Percentiles rank a stretch among this genome's conserved stretches.
These are phyloP conservation scores for Panzeria rudis DNA, from an alignment of 2,888 invertebrate species.

Conservation along the genomic window DNA sequence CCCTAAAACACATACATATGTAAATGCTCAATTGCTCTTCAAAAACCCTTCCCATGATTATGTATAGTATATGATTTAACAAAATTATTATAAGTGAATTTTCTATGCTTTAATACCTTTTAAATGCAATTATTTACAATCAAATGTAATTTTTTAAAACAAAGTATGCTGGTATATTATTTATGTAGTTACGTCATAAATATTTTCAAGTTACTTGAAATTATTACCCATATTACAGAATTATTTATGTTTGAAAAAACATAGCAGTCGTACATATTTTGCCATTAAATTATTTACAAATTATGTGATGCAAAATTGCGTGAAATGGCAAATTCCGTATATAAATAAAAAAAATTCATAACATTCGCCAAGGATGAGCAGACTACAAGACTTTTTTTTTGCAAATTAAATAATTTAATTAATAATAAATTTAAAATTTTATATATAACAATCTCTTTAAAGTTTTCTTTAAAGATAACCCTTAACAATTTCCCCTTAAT, in stretches of 20 bases:
- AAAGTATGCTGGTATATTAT: slow-evolving; percentile 30
- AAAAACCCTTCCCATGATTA: slow-evolving; percentile 36
- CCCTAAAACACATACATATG: not conserved
- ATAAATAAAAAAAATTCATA: too few relatives aligned
- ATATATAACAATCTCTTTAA: too few relatives aligned
- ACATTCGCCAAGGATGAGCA: too few relatives aligned
- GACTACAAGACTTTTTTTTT: too few relatives aligned
- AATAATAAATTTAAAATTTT: too few relatives aligned
- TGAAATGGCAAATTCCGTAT: slow-evolving; percentile 49
- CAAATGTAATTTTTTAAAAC: slow-evolving; percentile 46
- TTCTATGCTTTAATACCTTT: slow-evolving; percentile 55
- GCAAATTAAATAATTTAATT: too few relatives aligned
- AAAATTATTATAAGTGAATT: slow-evolving; percentile 19
- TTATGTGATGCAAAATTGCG: slow-evolving; percentile 68
- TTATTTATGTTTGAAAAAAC: slow-evolving; percentile 24
- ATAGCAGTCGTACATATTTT: not conserved
- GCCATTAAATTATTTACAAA: slow-evolving; percentile 47
- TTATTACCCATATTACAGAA: slow-evolving; percentile 12
- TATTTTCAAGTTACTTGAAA: slow-evolving; percentile 3
- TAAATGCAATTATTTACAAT: slow-evolving; percentile 40
- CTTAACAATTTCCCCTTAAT: not conserved
- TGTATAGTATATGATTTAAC: not conserved
- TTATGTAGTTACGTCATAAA: slow-evolving; percentile 57
- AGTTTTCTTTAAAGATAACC: not conserved
- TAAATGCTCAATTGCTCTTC: not conserved